Evolutionary conservation across 2,888 invertebrate species (phyloP).

Genomic region (Julus scanicus): DNA sequence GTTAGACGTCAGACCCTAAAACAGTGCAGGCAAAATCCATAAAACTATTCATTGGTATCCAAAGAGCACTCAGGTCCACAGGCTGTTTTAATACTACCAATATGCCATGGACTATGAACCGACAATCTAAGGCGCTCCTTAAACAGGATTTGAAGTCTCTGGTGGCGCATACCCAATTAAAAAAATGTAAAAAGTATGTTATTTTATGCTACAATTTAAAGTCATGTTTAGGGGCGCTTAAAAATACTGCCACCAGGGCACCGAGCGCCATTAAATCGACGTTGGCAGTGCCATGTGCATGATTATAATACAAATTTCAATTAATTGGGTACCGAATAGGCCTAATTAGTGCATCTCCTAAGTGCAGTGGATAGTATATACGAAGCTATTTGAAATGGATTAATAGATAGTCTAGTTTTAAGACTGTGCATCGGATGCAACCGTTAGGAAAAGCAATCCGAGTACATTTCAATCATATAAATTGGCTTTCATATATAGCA

Average conservation of each 20-base stretch:
- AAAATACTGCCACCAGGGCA: not conserved
- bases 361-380: not conserved
- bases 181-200: not conserved
- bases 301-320: not conserved
- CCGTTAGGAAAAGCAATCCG: not conserved
- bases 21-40: not conserved
- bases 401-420: conserved; percentile 19
- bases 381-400: not conserved
- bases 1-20: not conserved
- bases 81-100: not conserved
- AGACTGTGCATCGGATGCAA: not conserved
- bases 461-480: not conserved
- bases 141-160: not conserved
- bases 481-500: not conserved
- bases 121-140: not conserved
- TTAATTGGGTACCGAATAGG: not conserved
- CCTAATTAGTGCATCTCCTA: not conserved
- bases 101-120: not conserved
- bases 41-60: not conserved
- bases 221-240: not conserved
- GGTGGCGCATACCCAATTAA: not conserved
- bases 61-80: not conserved
- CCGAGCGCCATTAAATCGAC: not conserved
- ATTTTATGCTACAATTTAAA: not conserved
- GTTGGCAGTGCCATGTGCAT: not conserved